Base-by-base conservation (phyloP, 1,140 invertebrate species). In the Thaumatotibia leucotreta region DNA sequence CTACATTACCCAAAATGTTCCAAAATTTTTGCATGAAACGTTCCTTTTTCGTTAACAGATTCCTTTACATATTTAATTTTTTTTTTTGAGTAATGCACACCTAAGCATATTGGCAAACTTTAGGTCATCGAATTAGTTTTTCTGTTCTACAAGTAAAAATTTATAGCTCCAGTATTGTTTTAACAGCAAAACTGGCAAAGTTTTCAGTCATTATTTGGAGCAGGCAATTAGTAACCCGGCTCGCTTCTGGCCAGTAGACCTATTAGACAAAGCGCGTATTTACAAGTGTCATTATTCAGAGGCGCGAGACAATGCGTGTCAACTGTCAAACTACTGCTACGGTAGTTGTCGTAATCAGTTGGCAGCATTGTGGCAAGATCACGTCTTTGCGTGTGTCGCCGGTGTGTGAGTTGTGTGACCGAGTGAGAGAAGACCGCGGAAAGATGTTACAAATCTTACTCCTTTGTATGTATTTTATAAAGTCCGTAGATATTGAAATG, bases 281-380 rank as follows among this genome's bases (percentile, higher is more conserved):
- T 58, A 58, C 52, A 58, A 58, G 27, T 58, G 52, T 58, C 52
- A 58, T 58, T 58, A 58, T 58, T 58, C 52, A 58, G 24, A 14
- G 11, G 24, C 24, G n/a, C 22, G 24, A 27, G 24, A 58, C 52
- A 58, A 58, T 17, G 24, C 23, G 22, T 58, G 52, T 58, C 52
- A 58, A 29, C 23, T 31, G 52, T 58, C 52, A 58, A 58, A 58
- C 52, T 58, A 27, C 52, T 58, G 52, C 23, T 58, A 58, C 52
- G 52, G 52, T 58, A 58, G 52, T 58, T 58, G 52, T 29, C 52
- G 11, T 14, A 58, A 58, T 58, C 52, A 58, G 50, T 54, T 24
- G 52, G 52, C 52, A 27, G 52, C 24, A 58, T 58, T 58, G 52
- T 58, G 52, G 52, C 27, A 54, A 58, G 52, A 58, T 31, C 52